Conservation (phyloP, 1,140 invertebrate species). For the Gryon sp. region DNA sequence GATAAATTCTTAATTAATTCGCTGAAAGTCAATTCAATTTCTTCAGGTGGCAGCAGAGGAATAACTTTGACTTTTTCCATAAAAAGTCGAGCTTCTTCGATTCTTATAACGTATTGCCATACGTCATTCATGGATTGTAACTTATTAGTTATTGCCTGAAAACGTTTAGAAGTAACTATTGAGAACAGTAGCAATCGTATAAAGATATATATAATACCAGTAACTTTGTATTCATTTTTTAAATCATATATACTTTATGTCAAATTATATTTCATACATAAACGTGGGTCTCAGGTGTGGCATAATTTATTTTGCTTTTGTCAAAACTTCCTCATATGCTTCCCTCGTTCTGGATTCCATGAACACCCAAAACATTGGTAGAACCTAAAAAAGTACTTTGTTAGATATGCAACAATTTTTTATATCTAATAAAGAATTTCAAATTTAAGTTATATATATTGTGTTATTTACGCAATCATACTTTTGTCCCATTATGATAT, state of each 20-base stretch:
- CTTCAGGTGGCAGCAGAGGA: neutral
- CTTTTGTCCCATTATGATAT: too few species aligned
- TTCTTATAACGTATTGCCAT: neutral
- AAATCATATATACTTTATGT: neutral
- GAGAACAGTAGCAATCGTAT: neutral
- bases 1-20: neutral
- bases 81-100: neutral
- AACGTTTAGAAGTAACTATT: neutral
- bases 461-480: too few species aligned
- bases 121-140: neutral
- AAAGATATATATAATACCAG: neutral
- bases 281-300: neutral
- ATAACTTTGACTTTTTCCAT: neutral
- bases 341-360: neutral
- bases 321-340: neutral
- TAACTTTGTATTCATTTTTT: too few species aligned
- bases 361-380: neutral
- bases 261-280: neutral
- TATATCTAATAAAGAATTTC: too few species aligned
- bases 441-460: too few species aligned
- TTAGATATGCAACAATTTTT: too few species aligned
- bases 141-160: neutral
- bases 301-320: neutral
- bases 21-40: neutral
- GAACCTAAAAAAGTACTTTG: neutral